Evolutionary conservation across 92 coral and sea anemone genomes (phyloP).

Genomic region (Meandrina meandrites): DNA sequence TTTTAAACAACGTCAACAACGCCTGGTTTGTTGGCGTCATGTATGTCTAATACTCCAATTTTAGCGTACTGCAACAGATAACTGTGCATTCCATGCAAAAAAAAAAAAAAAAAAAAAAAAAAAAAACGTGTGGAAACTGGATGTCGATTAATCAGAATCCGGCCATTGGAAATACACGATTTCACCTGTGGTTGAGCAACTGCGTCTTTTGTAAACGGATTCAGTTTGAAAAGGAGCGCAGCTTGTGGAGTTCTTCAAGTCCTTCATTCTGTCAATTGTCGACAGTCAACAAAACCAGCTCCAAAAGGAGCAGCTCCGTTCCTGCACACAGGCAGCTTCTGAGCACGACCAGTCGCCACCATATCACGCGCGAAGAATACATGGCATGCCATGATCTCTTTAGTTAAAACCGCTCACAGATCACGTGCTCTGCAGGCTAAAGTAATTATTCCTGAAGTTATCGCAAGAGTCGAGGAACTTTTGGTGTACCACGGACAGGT

Average conservation of each 20-base stretch:
- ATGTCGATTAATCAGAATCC: no score
- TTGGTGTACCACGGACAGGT: conserved; percentile 34
- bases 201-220: no score
- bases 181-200: no score
- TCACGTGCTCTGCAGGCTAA: conserved; percentile 49
- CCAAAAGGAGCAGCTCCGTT: no score
- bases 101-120: no score
- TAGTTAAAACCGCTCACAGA: neutral
- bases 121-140: no score
- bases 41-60: no score
- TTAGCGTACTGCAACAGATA: no score
- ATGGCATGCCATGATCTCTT: neutral
- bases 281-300: neutral
- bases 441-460: conserved; percentile 81
- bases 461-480: conserved; percentile 68
- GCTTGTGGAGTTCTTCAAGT: neutral
- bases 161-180: neutral
- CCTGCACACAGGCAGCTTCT: no score
- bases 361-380: neutral
- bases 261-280: neutral
- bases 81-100: no score
- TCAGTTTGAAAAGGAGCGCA: neutral
- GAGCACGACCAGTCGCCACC: no score
- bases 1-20: neutral
- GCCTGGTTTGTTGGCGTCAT: neutral